These are phyloP conservation scores for Ptyas mucosa DNA, from an alignment of 2,113 vertebrate species.

Conservation along the genomic window DNA sequence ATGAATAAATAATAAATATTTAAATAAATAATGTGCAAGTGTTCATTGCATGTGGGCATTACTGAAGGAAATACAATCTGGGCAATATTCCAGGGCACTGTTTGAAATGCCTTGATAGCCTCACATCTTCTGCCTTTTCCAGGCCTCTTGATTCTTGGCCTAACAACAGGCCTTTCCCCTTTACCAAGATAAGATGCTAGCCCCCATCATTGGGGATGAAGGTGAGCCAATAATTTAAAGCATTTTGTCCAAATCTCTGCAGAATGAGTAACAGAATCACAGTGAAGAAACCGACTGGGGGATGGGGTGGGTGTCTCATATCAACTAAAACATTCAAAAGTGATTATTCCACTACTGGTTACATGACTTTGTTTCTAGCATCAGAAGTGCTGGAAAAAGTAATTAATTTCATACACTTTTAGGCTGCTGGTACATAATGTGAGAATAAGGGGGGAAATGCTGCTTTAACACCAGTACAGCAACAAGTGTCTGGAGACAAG, in stretches of 20 bases:
- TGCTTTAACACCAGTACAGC: background rate
- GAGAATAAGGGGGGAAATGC: background rate
- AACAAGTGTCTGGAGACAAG: background rate
- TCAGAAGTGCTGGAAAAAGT: background rate
- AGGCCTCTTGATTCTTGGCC: background rate
- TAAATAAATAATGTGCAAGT: background rate
- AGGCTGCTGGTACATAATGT: background rate
- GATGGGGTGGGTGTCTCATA: background rate
- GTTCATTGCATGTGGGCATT: background rate
- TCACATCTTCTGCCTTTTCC: background rate
- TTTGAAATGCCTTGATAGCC: background rate
- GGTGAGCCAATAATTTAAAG: background rate
- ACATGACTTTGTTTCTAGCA: background rate
- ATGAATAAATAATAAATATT: background rate
- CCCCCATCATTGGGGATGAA: background rate
- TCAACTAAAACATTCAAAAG: background rate
- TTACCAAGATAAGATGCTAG: background rate
- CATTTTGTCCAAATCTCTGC: background rate
- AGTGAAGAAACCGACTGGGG: background rate
- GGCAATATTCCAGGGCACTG: background rate
- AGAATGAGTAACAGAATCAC: background rate
- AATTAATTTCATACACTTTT: background rate
- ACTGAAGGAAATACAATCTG: background rate
- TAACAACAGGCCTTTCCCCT: background rate
- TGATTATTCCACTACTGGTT: background rate